Base-by-base conservation (phyloP, 2,113 vertebrate species). In the Ahaetulla prasina region DNA sequence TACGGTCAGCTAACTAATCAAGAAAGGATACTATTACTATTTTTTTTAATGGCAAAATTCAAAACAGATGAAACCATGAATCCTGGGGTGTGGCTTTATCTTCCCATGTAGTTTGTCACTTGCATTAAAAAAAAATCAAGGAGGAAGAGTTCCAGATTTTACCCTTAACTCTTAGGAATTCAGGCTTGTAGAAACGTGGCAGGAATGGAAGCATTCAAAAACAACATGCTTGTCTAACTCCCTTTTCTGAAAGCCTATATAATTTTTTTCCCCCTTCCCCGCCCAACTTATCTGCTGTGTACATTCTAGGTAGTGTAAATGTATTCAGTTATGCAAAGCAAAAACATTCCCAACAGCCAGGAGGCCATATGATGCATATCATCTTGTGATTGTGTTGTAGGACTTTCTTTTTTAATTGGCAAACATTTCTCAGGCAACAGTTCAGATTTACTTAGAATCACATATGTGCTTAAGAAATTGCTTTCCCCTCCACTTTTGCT, bases 381-480 rank as follows among this genome's bases (percentile, higher is more conserved):
- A 95, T 97, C 95, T 95, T 97, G 96, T 91, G 95, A 97, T 97
- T 97, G 97, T 97, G 94, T 97, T 94, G 95, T 88, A 95, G 57
- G 96, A 97, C 97, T 97, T 97, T 97, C 96, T 95, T 96, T 97
- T 97, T 97, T 63, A 89, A 97, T 97, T 97, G 98, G 97, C 97
- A 98, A 97, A 98, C 97, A 97, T 97, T 97, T 96, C 88, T 89
- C 96, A 97, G 97, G 97, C 97, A 98, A 96, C 97, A 97, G 96
- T 97, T 98, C 97, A 97, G 96, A 96, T 96, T 97, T 94, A 96
- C 96, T 96, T 97, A 97, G 95, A 95, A 43, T 96, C 96, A 97
- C 98, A 97, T 97, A 98, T 97, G 97, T 97, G 97, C 97, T 97
- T 95, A 96, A 96, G 96, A 96, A 97, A 96, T 96, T 91, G 50